Evolutionary conservation across 92 coral and sea anemone genomes (phyloP).

Genomic region (Phenganax stokvisi): DNA sequence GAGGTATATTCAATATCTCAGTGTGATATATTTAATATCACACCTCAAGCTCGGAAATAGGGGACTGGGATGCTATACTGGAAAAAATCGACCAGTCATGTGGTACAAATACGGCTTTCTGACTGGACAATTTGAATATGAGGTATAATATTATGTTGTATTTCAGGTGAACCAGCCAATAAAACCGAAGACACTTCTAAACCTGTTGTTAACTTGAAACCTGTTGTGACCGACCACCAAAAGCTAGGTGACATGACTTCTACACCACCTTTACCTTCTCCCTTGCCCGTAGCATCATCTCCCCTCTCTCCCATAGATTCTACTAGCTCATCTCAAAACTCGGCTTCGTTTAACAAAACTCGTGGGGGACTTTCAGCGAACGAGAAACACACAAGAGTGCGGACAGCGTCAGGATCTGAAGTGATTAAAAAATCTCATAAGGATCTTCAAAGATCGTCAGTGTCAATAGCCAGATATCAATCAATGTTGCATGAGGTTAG

Average conservation of each 20-base stretch:
- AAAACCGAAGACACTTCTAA: background rate
- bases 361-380: constrained; percentile 27
- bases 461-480: constrained; percentile 83
- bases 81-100: too few species aligned
- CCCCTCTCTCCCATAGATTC: constrained; percentile 29
- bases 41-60: too few species aligned
- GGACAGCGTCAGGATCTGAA: constrained; percentile 66
- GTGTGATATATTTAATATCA: too few species aligned
- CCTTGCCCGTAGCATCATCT: constrained; percentile 28
- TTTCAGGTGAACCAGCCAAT: background rate
- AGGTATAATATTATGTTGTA: background rate
- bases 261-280: background rate
- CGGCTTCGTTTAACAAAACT: constrained; percentile 11
- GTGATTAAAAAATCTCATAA: constrained; percentile 74
- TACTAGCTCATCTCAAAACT: constrained; percentile 20
- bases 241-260: background rate
- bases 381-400: constrained; percentile 42
- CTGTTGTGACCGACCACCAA: background rate
- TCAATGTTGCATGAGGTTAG: constrained; percentile 78
- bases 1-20: too few species aligned
- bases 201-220: constrained; percentile 15
- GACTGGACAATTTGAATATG: background rate
- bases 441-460: constrained; percentile 84
- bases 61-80: too few species aligned
- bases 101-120: too few species aligned